Conservation (phyloP, 2,888 invertebrate genomes). For the Noctua janthina region DNA sequence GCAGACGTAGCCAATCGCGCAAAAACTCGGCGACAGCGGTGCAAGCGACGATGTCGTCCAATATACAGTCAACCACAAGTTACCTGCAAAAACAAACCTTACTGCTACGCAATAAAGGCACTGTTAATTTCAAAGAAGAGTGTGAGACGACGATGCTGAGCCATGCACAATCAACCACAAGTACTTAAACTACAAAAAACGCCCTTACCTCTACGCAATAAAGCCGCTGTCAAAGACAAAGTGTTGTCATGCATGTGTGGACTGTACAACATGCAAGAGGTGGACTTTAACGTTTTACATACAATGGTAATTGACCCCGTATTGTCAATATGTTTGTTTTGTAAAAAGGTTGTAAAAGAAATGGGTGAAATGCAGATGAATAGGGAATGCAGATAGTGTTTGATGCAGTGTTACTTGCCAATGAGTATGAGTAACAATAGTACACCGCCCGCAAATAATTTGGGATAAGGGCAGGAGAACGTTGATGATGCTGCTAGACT, state of each 20-base stretch:
- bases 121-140: neutral
- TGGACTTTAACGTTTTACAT: slow-evolving; percentile 28
- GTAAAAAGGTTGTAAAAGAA: neutral
- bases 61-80: neutral
- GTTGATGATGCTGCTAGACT: neutral
- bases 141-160: neutral
- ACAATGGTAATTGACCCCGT: slow-evolving; percentile 13
- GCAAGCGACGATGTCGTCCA: slow-evolving; percentile 16
- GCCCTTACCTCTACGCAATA: neutral
- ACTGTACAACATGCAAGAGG: neutral
- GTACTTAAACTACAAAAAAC: neutral
- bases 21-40: slow-evolving; percentile 51
- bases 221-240: neutral
- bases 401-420: neutral
- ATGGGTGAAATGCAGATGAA: neutral
- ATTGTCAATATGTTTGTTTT: slow-evolving; percentile 6
- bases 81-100: neutral
- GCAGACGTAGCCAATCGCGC: slow-evolving; percentile 55
- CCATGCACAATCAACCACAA: neutral
- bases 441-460: neutral
- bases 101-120: neutral
- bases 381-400: neutral
- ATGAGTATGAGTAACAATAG: neutral
- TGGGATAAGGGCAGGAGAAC: neutral
- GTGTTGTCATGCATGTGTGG: neutral